Percentiles rank a stretch among this genome's conserved stretches.
Conservation (phyloP, 2,113 vertebrate species). For the Poeciliopsis retropinna region DNA sequence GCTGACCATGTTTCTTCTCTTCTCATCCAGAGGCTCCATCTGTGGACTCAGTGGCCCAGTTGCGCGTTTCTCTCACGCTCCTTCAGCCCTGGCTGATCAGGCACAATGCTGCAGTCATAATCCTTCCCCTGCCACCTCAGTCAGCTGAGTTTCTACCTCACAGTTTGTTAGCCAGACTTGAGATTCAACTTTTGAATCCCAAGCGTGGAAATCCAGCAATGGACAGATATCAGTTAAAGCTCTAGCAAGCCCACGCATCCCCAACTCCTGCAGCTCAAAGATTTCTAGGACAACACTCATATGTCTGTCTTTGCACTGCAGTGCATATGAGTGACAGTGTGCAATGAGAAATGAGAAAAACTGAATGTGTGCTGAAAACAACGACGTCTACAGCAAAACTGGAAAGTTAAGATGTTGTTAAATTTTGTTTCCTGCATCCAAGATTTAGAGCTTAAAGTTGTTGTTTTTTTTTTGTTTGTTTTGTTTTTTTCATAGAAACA, state of each 20-base stretch:
- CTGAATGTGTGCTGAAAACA: not conserved
- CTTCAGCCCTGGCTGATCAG: slow-evolving; percentile 53
- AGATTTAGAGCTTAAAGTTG: too few species aligned
- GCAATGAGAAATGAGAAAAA: slow-evolving; percentile 10
- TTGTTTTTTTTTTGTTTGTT: too few species aligned
- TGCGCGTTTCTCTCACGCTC: slow-evolving; percentile 70
- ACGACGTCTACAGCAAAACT: not conserved
- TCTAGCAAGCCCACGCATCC: slow-evolving; percentile 49
- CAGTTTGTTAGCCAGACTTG: slow-evolving; percentile 36
- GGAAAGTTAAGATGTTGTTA: too few species aligned
- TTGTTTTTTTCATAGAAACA: too few species aligned
- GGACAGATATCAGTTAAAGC: slow-evolving; percentile 52
- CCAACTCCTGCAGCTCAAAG: slow-evolving; percentile 41
- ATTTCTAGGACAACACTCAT: slow-evolving; percentile 51
- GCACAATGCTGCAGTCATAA: slow-evolving; percentile 47
- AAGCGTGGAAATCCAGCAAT: slow-evolving; percentile 38
- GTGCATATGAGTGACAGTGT: slow-evolving; percentile 28
- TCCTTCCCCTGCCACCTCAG: slow-evolving; percentile 37
- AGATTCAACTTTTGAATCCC: slow-evolving; percentile 30
- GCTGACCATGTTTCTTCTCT: slow-evolving; percentile 45
- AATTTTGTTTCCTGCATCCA: too few species aligned
- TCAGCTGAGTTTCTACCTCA: slow-evolving; percentile 27
- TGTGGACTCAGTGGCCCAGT: slow-evolving; percentile 58
- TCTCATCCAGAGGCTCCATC: slow-evolving; percentile 65
- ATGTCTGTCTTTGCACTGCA: slow-evolving; percentile 27